Evolutionary conservation across 2,888 invertebrate genomes (phyloP).

Genomic region (Sepiola atlantica): DNA sequence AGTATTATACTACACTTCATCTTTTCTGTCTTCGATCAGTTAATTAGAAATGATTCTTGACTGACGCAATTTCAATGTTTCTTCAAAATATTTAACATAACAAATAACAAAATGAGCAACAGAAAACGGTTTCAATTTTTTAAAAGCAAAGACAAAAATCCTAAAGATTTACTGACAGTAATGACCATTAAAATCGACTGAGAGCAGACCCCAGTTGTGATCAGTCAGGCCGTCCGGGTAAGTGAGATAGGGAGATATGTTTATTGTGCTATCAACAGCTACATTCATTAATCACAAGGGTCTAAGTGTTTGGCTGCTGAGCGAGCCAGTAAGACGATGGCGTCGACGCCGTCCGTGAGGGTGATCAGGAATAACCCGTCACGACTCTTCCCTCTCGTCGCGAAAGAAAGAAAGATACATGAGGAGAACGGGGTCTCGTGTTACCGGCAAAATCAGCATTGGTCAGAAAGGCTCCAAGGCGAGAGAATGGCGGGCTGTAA

Average conservation of each 20-base stretch:
- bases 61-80: too few relatives aligned
- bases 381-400: slow-evolving; percentile 6
- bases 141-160: too few relatives aligned
- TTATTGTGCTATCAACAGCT: background rate
- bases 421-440: background rate
- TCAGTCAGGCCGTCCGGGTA: background rate
- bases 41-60: too few relatives aligned
- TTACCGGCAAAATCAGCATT: background rate
- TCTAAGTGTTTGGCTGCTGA: background rate
- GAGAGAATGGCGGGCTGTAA: background rate
- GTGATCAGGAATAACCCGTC: slow-evolving; percentile 11
- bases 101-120: too few relatives aligned
- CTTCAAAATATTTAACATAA: too few relatives aligned
- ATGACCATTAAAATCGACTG: too few relatives aligned
- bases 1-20: too few relatives aligned
- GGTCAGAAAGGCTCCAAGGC: background rate
- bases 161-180: too few relatives aligned
- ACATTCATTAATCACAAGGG: background rate
- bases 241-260: background rate
- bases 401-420: background rate
- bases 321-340: background rate
- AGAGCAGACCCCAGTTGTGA: too few relatives aligned
- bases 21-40: too few relatives aligned
- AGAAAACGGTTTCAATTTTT: too few relatives aligned
- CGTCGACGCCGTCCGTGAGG: background rate